Evolutionary conservation across 2,888 invertebrate species (phyloP).

Genomic region (Drosophila helvetica): DNA sequence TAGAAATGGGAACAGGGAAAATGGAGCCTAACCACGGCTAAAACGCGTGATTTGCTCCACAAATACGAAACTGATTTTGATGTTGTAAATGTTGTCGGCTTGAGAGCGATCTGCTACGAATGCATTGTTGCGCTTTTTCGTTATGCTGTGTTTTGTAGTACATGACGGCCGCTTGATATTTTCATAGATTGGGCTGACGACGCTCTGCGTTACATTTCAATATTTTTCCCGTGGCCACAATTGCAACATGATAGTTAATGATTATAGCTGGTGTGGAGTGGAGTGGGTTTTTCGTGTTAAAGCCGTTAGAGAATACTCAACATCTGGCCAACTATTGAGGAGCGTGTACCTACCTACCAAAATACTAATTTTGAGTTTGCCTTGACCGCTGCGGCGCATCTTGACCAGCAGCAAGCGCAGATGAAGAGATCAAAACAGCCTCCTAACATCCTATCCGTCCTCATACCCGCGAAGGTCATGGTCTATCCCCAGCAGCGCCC

Average conservation of each 20-base stretch:
- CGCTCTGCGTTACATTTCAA: conserved; percentile 1
- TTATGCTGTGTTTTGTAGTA: conserved; percentile 19
- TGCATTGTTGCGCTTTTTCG: conserved; percentile 16
- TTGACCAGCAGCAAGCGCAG: background rate
- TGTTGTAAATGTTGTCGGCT: conserved; percentile 29
- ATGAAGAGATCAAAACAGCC: conserved; percentile 1
- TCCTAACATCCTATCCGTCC: conserved; percentile 2
- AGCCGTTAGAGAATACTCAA: no score
- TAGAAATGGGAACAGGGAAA: background rate
- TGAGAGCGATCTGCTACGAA: conserved; percentile 20
- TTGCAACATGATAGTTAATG: background rate
- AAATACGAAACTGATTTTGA: conserved; percentile 35
- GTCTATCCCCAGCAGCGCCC: conserved; percentile 12
- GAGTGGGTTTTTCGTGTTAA: no score
- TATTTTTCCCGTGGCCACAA: background rate
- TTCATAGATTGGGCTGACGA: conserved; percentile 3
- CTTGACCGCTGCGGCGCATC: conserved; percentile 25
- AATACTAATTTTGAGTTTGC: conserved; percentile 8
- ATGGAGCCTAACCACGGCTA: conserved; percentile 8
- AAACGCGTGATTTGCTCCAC: conserved; percentile 43
- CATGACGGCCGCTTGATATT: conserved; percentile 24
- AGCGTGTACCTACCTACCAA: background rate
- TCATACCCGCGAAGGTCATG: conserved; percentile 37
- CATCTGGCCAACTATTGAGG: no score
- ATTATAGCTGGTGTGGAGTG: no score